Evolutionary conservation across 2,113 vertebrate species (phyloP).

Genomic region (Tetrao urogallus): DNA sequence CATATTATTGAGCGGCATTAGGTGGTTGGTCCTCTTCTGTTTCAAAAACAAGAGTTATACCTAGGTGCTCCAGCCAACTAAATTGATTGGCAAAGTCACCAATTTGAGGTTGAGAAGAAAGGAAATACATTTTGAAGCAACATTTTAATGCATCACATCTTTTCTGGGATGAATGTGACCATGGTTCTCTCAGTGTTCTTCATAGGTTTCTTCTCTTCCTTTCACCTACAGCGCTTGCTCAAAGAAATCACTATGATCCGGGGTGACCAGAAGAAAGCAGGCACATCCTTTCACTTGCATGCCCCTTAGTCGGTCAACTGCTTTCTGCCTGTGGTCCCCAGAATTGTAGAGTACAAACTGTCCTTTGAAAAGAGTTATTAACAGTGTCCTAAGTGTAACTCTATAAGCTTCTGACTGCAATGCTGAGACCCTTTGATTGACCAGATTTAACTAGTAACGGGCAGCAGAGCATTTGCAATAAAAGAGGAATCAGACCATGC

Average conservation of each 20-base stretch:
- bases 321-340: background rate
- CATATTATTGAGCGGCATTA: background rate
- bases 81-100: background rate
- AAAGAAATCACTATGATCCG: background rate
- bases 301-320: background rate
- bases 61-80: background rate
- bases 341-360: background rate
- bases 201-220: background rate
- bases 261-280: background rate
- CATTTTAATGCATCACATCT: background rate
- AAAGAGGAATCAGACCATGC: background rate
- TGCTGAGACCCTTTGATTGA: background rate
- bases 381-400: background rate
- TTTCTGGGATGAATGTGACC: background rate
- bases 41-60: background rate
- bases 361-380: background rate
- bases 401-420: background rate
- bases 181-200: background rate
- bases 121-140: background rate
- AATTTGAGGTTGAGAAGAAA: background rate
- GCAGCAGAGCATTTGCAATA: background rate
- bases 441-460: background rate
- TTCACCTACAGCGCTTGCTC: background rate
- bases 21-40: background rate
- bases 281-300: fast-evolving